Evolutionary conservation across 2,113 vertebrate species (phyloP).

Genomic region (Helogale parvula): DNA sequence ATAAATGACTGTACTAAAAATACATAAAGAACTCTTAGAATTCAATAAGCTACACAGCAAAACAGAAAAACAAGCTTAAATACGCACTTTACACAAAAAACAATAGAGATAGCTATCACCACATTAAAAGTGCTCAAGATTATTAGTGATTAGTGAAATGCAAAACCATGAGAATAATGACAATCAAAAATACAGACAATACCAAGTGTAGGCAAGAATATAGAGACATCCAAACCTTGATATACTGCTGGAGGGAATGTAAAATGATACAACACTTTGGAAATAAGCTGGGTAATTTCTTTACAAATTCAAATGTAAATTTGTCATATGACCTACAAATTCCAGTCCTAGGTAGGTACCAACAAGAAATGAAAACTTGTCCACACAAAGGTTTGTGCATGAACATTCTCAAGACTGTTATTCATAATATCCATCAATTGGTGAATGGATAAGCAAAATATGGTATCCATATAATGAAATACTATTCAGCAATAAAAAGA

Average conservation of each 20-base stretch:
- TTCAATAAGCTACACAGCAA: slow-evolving; percentile 1
- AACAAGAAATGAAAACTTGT: not conserved
- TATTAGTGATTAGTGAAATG: not conserved
- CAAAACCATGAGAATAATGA: not conserved
- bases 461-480: not conserved
- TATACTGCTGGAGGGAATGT: not conserved
- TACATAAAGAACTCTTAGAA: not conserved
- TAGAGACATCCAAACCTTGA: not conserved
- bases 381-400: not conserved
- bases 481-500: not conserved
- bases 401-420: not conserved
- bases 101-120: not conserved
- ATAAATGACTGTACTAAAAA: not conserved
- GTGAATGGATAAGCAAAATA: not conserved
- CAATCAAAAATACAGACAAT: not conserved
- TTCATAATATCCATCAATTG: not conserved
- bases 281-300: not conserved
- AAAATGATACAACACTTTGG: not conserved
- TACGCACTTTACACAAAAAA: not conserved
- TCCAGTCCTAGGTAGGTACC: not conserved
- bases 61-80: slow-evolving; percentile 12
- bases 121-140: not conserved
- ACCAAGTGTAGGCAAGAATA: not conserved
- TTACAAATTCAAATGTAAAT: not conserved
- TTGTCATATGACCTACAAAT: not conserved